Percentiles rank a stretch among this genome's conserved stretches.
These are phyloP conservation scores for Eriosoma lanigerum DNA, from an alignment of 1,140 invertebrate genomes.

Conservation along the genomic window DNA sequence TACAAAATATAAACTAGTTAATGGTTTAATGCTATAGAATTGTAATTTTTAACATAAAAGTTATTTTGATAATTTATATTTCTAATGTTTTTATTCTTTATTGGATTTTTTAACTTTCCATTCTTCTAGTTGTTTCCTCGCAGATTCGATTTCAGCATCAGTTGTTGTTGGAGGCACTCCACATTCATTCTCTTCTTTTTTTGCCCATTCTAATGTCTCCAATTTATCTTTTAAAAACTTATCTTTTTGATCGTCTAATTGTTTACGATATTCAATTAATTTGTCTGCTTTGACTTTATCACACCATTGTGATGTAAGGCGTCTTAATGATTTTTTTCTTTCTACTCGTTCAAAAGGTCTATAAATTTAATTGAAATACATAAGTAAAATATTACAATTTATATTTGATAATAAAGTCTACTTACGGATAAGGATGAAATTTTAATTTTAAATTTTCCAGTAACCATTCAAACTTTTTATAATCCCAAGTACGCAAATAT, in stretches of 20 bases:
- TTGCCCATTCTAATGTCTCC: constrained; percentile 67
- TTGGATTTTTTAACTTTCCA: constrained; percentile 15
- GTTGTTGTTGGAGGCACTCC: constrained; percentile 66
- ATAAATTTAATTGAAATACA: neutral
- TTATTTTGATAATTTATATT: neutral
- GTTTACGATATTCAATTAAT: constrained; percentile 65
- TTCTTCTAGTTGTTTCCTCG: constrained; percentile 61
- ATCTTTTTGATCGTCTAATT: constrained; percentile 69
- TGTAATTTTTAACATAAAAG: constrained; percentile 24
- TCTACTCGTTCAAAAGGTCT: constrained; percentile 52
- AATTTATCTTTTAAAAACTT: constrained; percentile 66
- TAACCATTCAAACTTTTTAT: constrained; percentile 84
- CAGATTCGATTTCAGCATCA: constrained; percentile 67
- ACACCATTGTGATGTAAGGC: constrained; percentile 69
- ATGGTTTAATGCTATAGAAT: constrained; percentile 11
- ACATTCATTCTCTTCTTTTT: constrained; percentile 69
- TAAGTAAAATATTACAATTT: neutral
- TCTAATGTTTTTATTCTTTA: neutral
- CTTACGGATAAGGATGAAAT: constrained; percentile 67
- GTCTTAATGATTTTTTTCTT: constrained; percentile 68
- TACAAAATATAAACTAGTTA: constrained; percentile 2
- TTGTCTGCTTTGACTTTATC: constrained; percentile 67
- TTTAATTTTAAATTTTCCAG: constrained; percentile 76
- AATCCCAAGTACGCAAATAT: constrained; percentile 71
- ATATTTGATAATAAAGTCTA: constrained; percentile 1